Evolutionary conservation across 2,113 vertebrate genomes (phyloP), one percentile per base, ranked within the genome.

Genomic region (Tiliqua scincoides): DNA sequence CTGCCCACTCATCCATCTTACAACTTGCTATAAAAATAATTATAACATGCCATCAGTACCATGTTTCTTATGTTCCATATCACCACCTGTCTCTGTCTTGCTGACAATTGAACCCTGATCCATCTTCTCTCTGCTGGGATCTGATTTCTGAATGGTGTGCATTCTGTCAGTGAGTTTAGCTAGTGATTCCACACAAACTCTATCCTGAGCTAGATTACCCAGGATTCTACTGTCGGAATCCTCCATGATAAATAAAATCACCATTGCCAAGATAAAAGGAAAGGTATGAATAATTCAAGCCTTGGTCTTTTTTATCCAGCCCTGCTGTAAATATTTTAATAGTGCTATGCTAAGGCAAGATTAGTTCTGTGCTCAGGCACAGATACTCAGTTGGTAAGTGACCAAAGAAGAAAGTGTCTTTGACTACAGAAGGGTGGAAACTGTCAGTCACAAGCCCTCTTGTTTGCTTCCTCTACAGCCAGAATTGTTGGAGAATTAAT

Each of bases 281-380:
- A 86, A 63, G 70, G 61, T 61, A 74, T 86, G 70, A 86, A 86
- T 86, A 86, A 86, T 86, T 80, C 70, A 86, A 63, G 40, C 27
- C 40, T 20, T 43, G 30, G 78, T 74, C 78, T 86, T 86, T 86
- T 86, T 86, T 81, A 73, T 80, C 79, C 78, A 81, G 78, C 78
- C 85, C 70, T 54, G 85, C 85, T 74, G 78, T 86, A 86, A 86
- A 86, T 86, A 86, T 86, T 86, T 86, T 74, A 86, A 86, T 81
- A 86, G 78, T 86, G 79, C 67, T 86, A 54, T 79, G 76, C 84
- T 79, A 86, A 71, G 37, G 76, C 35, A 79, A 79, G 68, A 62
- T 79, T 79, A 72, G 76, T 79, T 72, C 40, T 80, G 77, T 86
- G 54, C 85, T 81, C 52, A 86, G 78, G 78, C 85, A 80, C 23